Evolutionary conservation across 2,113 vertebrate genomes (phyloP), one percentile per base, ranked within the genome.

Genomic region (Urocolius indicus): DNA sequence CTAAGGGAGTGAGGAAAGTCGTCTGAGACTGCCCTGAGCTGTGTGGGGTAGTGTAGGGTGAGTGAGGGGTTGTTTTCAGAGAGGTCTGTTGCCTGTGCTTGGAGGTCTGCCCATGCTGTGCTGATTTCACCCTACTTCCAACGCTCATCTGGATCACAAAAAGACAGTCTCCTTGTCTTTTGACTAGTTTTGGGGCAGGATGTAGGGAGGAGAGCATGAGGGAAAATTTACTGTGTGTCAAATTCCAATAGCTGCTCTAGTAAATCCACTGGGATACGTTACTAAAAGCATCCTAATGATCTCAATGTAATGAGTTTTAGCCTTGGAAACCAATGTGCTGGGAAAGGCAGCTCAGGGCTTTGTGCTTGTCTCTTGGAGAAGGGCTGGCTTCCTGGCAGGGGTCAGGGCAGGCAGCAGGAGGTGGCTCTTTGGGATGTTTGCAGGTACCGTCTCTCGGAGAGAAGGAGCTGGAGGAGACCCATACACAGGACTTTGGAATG

Each of bases 241-340:
- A 52, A 63, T 63, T 32, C 59, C 55, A 54, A 66, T 85, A 72
- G 86, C 88, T 85, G 57, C 19, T 55, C 43, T 55, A 65, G 86
- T n/a, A 62, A 68, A 76, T 88, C 85, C 51, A 17, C 38, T 54
- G 86, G 51, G 79, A 77, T 86, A 10, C 0, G 0, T 86, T 88
- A 55, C 72, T 90, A 54, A 97, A 84, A 92, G 94, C 83, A 78
- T 96, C 79, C 55, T 92, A 48, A 90, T 93, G 79, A 90, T 92
- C 38, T 91, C 6, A 10, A 16, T 4, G 24, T 92, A 94, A 91
- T 93, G 68, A 59, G 11, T 62, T 88, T 87, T 83, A 92, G 86
- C 71, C 61, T 89, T 93, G 72, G 91, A 96, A 94, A 55, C 38
- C 21, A 0, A 0, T 67, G 87, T 55, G 20, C 76, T 89, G 73